Base-by-base conservation (phyloP, 2,797 vertebrate genomes). In the Triplophysa bombifrons region DNA sequence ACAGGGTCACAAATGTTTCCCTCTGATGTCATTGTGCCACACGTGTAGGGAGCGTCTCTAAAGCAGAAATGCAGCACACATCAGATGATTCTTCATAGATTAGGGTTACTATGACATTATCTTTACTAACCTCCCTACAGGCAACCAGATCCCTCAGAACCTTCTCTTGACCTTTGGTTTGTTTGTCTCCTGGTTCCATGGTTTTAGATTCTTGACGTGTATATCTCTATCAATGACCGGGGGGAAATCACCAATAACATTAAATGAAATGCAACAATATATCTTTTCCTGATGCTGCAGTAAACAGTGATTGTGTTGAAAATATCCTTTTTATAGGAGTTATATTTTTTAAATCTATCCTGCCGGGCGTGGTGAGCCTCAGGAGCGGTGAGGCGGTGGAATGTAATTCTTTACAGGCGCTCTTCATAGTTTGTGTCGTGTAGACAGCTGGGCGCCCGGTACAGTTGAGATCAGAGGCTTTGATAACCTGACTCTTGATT, bases 361-460 rank as follows among this genome's bases (percentile, higher is more conserved):
- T 5, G 16, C 4, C 9, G 4, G 53, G 53, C n/a, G 20, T 27
- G 11, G 27, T 53, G 81, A 25, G 12, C 66, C 76, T 84, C 86
- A 86, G 81, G 90, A 90, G 91, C 86, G 86, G 89, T 91, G 73
- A 89, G 82, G 76, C 89, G 77, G 83, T 82, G 91, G 86, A 91
- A 89, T 91, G 92, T 95, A 96, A 97, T 96, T 95, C 95, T 95
- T 96, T 94, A 90, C 87, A 95, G 95, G 94, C 96, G 94, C 90
- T 92, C 92, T 93, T 94, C 90, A 89, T 90, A 91, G 93, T 92
- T 91, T 92, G 93, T 90, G 86, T 87, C 87, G 91, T 90, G 95
- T 93, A 98, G 97, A 98, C 96, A 96, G 95, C 94, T 97, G 96
- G 96, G 96, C 96, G 96, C 97, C 96, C 93, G 34, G 92, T 95